phyloP scores from a whole-genome alignment of 2,113 vertebrate species.

The Leucopsar rothschildi region DNA sequence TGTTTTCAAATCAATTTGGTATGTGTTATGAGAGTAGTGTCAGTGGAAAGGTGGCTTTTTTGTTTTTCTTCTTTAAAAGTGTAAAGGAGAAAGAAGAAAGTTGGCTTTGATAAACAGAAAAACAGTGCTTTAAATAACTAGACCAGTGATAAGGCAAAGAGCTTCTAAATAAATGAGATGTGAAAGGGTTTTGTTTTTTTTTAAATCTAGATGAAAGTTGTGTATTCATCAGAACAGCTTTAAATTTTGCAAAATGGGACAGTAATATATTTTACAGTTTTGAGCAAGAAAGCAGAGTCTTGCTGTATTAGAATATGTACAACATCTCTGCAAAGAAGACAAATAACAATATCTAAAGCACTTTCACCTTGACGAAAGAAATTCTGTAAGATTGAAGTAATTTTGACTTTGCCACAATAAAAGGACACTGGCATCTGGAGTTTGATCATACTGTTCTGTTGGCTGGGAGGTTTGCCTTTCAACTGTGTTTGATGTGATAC shows the following conservation, averaged over 20 bases:
- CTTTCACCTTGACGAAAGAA: slow-evolving; percentile 32
- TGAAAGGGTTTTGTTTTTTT: background rate
- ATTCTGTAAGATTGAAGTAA: background rate
- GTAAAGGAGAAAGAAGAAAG: background rate
- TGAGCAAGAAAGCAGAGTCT: background rate
- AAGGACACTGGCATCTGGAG: background rate
- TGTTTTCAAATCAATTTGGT: slow-evolving; percentile 29
- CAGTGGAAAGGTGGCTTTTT: background rate
- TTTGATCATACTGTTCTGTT: slow-evolving; percentile 34
- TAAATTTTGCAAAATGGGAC: background rate
- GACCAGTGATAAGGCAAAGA: slow-evolving; percentile 17
- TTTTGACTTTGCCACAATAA: slow-evolving; percentile 23
- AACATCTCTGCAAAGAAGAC: background rate
- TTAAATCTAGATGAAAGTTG: background rate
- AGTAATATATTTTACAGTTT: background rate
- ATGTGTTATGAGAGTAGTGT: slow-evolving; percentile 8
- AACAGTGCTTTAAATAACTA: background rate
- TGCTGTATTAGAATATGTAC: background rate
- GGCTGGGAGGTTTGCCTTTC: slow-evolving; percentile 8
- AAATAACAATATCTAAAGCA: background rate
- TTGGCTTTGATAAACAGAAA: background rate
- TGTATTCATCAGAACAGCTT: background rate
- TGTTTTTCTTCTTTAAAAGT: background rate
- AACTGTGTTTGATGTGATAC: slow-evolving; percentile 21
- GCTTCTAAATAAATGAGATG: background rate